phyloP scores from a whole-genome alignment of 2,113 vertebrate genomes.

The Acanthochromis polyacanthus region DNA sequence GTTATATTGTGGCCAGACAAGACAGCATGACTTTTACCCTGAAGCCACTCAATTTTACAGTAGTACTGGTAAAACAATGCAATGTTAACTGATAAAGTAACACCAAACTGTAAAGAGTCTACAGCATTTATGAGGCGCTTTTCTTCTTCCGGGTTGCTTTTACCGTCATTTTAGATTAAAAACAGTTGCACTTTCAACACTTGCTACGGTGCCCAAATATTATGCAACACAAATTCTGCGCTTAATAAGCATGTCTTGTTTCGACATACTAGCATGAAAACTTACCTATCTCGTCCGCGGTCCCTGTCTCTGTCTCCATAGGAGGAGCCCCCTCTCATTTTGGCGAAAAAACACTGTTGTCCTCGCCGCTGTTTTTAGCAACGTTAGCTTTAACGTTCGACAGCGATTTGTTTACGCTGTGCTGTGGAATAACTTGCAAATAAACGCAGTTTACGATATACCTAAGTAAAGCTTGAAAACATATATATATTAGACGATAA shows the following conservation, averaged over 20 bases:
- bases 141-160: too few relatives aligned
- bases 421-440: neutral
- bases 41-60: neutral
- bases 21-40: neutral
- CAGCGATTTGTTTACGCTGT: neutral
- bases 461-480: neutral
- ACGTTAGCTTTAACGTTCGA: neutral
- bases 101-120: too few relatives aligned
- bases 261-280: neutral
- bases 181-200: neutral
- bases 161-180: neutral
- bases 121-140: too few relatives aligned
- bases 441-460: neutral
- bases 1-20: too few relatives aligned
- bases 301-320: constrained; percentile 86
- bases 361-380: neutral
- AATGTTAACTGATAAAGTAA: too few relatives aligned
- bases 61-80: too few relatives aligned
- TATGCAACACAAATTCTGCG: neutral
- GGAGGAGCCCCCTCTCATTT: constrained; percentile 89
- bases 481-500: neutral
- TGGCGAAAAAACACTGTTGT: constrained; percentile 31
- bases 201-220: neutral
- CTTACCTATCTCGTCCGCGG: constrained; percentile 93
- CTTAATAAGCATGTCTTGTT: neutral